Conservation (phyloP, 2,113 vertebrate species). For the Lampris incognitus region DNA sequence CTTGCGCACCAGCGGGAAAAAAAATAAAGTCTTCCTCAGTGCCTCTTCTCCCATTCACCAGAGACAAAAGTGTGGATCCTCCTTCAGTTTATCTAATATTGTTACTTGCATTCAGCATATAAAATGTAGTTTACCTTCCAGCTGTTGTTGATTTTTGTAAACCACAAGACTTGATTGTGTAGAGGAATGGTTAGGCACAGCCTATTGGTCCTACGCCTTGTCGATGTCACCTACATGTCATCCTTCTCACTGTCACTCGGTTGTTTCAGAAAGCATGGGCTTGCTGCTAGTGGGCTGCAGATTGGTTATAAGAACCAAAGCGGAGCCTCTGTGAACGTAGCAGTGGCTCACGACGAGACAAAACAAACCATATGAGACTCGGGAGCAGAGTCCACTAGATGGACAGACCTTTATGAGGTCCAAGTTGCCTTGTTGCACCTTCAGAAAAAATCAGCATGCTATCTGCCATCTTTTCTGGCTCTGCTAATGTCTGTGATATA, state of each 20-base stretch:
- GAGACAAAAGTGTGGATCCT: constrained; percentile 2
- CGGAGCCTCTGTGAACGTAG: constrained; percentile 1
- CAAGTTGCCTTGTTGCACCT: too few species aligned
- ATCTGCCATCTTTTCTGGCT: not conserved
- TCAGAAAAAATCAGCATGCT: not conserved
- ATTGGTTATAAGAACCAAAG: constrained; percentile 3
- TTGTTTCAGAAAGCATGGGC: constrained; percentile 7
- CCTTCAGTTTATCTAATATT: not conserved
- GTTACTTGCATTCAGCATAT: constrained; percentile 7
- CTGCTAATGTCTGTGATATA: constrained; percentile 1
- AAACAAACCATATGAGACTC: too few species aligned
- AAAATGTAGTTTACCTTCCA: constrained; percentile 18
- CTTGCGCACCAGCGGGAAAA: not conserved
- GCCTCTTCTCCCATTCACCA: constrained; percentile 20
- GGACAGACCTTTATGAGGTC: too few species aligned
- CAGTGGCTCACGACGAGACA: not conserved
- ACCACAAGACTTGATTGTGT: not conserved
- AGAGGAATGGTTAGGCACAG: not conserved
- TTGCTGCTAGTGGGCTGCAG: constrained; percentile 1
- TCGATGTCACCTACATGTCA: not conserved
- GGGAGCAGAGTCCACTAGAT: too few species aligned
- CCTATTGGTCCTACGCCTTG: not conserved
- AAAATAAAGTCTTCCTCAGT: constrained; percentile 4
- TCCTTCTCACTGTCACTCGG: not conserved
- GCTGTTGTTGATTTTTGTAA: not conserved